Percentiles rank a stretch among this genome's conserved stretches.
These are phyloP conservation scores for Pseudomyrmex gracilis DNA, from an alignment of 1,140 invertebrate genomes.

Conservation along the genomic window DNA sequence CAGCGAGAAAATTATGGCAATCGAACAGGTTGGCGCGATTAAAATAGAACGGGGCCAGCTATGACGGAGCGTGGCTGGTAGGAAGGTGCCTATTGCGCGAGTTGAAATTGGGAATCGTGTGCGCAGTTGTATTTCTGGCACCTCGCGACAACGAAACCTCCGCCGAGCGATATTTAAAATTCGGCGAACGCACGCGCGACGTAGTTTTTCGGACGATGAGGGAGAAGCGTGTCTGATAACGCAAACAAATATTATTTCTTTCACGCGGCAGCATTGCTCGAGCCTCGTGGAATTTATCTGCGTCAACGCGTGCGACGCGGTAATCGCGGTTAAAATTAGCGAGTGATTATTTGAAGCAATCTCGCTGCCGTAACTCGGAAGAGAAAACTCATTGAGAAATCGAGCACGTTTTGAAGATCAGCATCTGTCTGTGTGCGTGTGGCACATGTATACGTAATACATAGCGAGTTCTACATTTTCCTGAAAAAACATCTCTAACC, in stretches of 20 bases:
- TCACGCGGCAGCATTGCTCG: neutral
- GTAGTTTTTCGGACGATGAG: neutral
- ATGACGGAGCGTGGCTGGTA: neutral
- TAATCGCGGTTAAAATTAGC: neutral
- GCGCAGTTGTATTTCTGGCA: slow-evolving; percentile 26
- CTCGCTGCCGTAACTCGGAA: neutral
- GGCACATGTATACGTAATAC: neutral
- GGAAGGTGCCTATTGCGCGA: neutral
- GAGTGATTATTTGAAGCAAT: neutral
- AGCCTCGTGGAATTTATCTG: neutral
- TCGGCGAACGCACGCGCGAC: neutral
- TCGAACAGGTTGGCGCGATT: slow-evolving; percentile 55
- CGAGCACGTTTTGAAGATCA: neutral
- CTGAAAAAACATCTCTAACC: slow-evolving; percentile 2
- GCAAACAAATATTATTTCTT: neutral
- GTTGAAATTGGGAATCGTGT: slow-evolving; percentile 31
- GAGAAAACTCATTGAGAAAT: neutral
- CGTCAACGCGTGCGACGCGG: neutral
- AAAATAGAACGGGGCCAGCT: slow-evolving; percentile 45
- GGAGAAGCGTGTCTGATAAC: neutral
- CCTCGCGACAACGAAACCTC: neutral
- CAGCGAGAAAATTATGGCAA: slow-evolving; percentile 9
- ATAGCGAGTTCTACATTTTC: neutral
- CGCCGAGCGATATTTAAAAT: slow-evolving; percentile 14
- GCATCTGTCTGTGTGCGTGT: neutral